Conservation (phyloP, 1,140 invertebrate species). For the Piezodorus guildinii region DNA sequence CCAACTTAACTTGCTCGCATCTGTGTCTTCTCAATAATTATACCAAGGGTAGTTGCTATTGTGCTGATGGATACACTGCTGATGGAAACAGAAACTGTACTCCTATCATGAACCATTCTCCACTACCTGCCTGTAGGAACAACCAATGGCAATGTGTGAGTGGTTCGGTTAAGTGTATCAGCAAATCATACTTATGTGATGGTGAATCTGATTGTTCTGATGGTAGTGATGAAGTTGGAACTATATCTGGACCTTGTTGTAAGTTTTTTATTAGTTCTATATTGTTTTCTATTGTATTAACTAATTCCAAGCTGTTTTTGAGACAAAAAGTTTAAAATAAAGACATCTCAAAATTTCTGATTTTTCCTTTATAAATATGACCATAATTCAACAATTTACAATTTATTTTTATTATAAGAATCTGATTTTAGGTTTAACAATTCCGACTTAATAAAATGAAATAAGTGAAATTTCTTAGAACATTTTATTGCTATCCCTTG, state of each 20-base stretch:
- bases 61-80: slow-evolving; percentile 37
- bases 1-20: slow-evolving; percentile 8
- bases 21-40: slow-evolving; percentile 43
- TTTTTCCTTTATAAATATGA: too few relatives aligned
- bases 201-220: slow-evolving; percentile 41
- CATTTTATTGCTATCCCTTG: too few relatives aligned
- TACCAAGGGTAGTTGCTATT: slow-evolving; percentile 39
- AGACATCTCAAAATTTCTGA: too few relatives aligned
- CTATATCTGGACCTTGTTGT: slow-evolving; percentile 19
- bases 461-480: too few relatives aligned
- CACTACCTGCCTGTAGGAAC: not conserved
- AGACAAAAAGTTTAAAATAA: too few relatives aligned
- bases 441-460: too few relatives aligned
- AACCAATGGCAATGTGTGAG: slow-evolving; percentile 19
- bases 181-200: slow-evolving; percentile 41
- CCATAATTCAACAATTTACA: too few relatives aligned
- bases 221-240: slow-evolving; percentile 38
- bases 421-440: too few relatives aligned
- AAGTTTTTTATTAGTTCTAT: slow-evolving; percentile 2
- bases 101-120: not conserved
- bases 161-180: slow-evolving; percentile 34
- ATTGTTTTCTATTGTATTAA: not conserved
- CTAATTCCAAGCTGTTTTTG: too few relatives aligned
- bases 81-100: not conserved
- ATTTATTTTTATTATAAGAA: too few relatives aligned